These are phyloP conservation scores for Hirundichthys speculiger DNA, from an alignment of 2,113 vertebrate species.

Conservation along the genomic window DNA sequence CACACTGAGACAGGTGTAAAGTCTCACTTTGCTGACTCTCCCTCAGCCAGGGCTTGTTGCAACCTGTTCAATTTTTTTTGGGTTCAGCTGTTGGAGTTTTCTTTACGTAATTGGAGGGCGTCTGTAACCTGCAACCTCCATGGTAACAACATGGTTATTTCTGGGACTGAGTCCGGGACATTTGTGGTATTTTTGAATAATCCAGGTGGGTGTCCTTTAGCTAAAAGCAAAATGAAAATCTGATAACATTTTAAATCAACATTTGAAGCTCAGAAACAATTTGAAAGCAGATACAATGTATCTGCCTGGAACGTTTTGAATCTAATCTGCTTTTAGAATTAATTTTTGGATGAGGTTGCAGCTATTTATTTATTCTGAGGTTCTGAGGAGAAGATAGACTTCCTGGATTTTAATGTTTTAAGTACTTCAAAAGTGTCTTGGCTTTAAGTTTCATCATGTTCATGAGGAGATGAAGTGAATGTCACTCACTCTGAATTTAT, in stretches of 20 bases:
- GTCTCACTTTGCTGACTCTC: not conserved
- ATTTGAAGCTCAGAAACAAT: conserved; percentile 9
- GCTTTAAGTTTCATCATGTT: too few species aligned
- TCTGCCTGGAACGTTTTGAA: not conserved
- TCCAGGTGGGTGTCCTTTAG: too few species aligned
- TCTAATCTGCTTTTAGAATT: conserved; percentile 43
- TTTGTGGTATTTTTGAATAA: too few species aligned
- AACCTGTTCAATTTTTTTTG: not conserved
- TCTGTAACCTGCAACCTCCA: not conserved
- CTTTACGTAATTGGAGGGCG: not conserved
- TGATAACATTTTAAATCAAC: conserved; percentile 2
- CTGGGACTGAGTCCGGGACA: too few species aligned
- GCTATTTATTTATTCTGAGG: conserved; percentile 13
- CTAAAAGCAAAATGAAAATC: conserved; percentile 2
- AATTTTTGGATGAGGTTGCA: conserved; percentile 9
- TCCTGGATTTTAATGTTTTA: not conserved
- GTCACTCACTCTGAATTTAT: too few species aligned
- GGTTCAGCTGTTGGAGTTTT: not conserved
- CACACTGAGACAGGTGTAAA: conserved; percentile 5
- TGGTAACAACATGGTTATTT: too few species aligned
- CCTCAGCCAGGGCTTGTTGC: not conserved
- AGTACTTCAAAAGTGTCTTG: too few species aligned
- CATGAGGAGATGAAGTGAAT: too few species aligned
- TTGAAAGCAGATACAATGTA: conserved; percentile 10
- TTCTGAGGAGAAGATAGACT: not conserved